Evolutionary conservation across 2,113 vertebrate genomes (phyloP).

Genomic region (Phaethornis superciliosus): DNA sequence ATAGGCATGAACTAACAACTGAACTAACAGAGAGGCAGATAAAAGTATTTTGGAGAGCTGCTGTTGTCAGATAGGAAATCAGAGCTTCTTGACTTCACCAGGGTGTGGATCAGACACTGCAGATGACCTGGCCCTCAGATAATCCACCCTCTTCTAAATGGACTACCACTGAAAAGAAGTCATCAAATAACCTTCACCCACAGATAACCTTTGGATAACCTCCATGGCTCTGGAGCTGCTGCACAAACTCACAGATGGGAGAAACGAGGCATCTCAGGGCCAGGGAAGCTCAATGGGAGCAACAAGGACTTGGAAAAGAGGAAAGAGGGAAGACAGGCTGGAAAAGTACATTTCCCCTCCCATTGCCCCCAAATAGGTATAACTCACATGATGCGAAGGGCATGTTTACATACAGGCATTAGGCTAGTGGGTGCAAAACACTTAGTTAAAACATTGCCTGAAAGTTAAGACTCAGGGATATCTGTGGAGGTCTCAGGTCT

Average conservation of each 20-base stretch:
- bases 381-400: neutral
- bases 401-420: neutral
- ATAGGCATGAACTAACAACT: neutral
- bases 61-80: neutral
- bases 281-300: neutral
- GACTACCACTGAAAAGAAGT: neutral
- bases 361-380: neutral
- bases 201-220: neutral
- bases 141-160: conserved; percentile 2
- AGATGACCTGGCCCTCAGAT: neutral
- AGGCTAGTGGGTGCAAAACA: neutral
- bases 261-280: neutral
- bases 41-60: neutral
- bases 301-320: neutral
- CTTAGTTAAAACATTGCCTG: neutral
- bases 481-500: neutral
- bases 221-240: neutral
- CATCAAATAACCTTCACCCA: neutral
- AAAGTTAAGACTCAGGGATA: neutral
- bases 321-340: neutral
- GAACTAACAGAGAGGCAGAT: neutral
- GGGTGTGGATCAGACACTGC: neutral
- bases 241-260: neutral
- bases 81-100: neutral
- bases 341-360: neutral